phyloP scores from a whole-genome alignment of 2,113 vertebrate genomes.

The Ia io region DNA sequence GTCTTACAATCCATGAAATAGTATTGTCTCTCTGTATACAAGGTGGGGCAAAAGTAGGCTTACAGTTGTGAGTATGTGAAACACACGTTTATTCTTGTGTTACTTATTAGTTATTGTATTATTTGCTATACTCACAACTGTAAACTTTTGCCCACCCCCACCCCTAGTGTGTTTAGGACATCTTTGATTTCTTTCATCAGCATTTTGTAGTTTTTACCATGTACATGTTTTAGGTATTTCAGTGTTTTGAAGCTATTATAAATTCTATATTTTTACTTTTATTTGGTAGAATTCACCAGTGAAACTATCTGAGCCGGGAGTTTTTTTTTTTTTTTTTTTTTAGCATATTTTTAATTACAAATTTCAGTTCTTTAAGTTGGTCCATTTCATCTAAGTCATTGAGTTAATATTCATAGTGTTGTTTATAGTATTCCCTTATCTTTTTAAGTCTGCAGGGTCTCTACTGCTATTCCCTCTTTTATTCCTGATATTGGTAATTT shows the following conservation, averaged over 20 bases:
- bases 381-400: background rate
- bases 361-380: background rate
- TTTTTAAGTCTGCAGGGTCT: background rate
- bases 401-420: background rate
- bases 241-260: background rate
- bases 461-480: background rate
- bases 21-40: background rate
- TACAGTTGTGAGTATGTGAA: background rate
- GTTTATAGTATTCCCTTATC: background rate
- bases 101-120: background rate
- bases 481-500: background rate
- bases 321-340: no score
- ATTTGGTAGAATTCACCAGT: background rate
- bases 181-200: background rate
- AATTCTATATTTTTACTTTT: background rate
- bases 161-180: background rate
- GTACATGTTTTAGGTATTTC: background rate
- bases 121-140: background rate
- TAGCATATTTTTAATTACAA: background rate
- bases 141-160: background rate
- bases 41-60: background rate
- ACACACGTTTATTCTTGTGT: background rate
- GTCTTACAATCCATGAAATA: background rate
- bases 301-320: background rate
- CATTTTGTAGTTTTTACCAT: background rate